Conservation (phyloP, 64 coral and sea anemone species). For the Platygyra sinensis region DNA sequence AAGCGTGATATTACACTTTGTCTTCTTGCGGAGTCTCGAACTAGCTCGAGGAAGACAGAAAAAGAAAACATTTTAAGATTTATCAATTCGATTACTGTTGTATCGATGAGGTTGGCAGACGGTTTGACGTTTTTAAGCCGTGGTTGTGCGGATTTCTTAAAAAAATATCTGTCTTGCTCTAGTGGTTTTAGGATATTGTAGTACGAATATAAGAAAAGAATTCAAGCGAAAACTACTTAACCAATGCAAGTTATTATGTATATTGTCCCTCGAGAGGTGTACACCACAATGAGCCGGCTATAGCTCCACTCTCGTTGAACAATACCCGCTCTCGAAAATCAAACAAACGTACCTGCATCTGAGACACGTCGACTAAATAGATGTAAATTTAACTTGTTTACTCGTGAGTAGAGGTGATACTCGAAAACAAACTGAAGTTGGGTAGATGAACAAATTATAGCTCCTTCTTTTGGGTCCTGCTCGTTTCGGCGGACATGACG, state of each 20-base stretch:
- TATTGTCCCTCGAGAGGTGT: neutral
- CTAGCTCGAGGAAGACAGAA: too few relatives aligned
- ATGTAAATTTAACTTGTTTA: conserved; percentile 20
- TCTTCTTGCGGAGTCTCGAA: too few relatives aligned
- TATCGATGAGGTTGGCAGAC: too few relatives aligned
- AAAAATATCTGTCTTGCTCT: too few relatives aligned
- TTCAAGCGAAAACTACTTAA: conserved; percentile 15
- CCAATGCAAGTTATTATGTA: neutral
- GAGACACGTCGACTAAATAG: neutral
- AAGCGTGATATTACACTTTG: too few relatives aligned
- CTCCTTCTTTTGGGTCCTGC: neutral
- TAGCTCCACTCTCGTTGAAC: neutral
- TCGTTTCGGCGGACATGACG: neutral
- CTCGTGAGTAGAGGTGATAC: neutral
- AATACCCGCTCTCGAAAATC: neutral
- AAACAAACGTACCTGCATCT: neutral
- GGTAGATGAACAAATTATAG: neutral
- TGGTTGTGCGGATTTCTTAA: too few relatives aligned
- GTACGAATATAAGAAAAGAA: neutral
- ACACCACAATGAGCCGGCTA: neutral
- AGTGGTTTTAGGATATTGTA: too few relatives aligned
- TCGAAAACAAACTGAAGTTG: neutral
- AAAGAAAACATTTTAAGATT: too few relatives aligned
- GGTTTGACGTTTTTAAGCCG: too few relatives aligned
- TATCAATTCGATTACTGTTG: too few relatives aligned